phyloP scores from a whole-genome alignment of 2,888 invertebrate species.

The Tromatobia lineatoria region DNA sequence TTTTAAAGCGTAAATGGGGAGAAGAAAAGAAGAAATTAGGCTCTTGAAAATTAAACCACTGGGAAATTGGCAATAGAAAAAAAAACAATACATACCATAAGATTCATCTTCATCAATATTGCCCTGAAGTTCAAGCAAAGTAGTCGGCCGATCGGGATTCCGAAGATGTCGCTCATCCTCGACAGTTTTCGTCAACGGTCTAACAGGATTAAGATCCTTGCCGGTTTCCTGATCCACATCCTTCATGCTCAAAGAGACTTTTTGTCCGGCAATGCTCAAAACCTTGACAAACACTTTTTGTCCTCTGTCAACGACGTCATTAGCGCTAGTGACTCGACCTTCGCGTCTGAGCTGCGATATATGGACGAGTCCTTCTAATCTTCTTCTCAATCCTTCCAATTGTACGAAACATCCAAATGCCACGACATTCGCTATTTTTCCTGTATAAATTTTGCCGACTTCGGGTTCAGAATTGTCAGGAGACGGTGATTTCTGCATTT shows the following conservation, averaged over 20 bases:
- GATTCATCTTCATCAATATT: conserved; percentile 92
- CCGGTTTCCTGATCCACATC: conserved; percentile 99
- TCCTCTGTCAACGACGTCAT: conserved; percentile 96
- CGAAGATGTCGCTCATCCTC: conserved; percentile 91
- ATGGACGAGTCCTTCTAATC: conserved; percentile 98
- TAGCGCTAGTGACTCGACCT: conserved; percentile 97
- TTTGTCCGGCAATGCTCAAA: conserved; percentile 96
- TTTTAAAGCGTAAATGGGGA: too few species aligned
- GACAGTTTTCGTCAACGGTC: conserved; percentile 88
- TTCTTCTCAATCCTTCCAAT: conserved; percentile 94
- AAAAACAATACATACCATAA: conserved; percentile 85
- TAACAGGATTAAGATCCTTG: conserved; percentile 96
- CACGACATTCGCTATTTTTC: conserved; percentile 97
- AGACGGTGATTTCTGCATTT: conserved; percentile 78
- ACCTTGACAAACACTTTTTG: conserved; percentile 96
- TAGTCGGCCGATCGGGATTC: conserved; percentile 96
- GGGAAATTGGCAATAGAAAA: too few species aligned
- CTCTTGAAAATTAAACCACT: too few species aligned
- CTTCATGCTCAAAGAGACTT: conserved; percentile 95
- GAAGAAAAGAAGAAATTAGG: too few species aligned
- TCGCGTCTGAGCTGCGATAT: conserved; percentile 97
- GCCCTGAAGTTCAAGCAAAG: conserved; percentile 86
- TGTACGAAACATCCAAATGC: conserved; percentile 99
- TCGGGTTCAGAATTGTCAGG: conserved; percentile 89
- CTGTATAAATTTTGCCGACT: conserved; percentile 95